Base-by-base conservation (phyloP, 2,113 vertebrate genomes). In the Cyprinodon brontotheroides region DNA sequence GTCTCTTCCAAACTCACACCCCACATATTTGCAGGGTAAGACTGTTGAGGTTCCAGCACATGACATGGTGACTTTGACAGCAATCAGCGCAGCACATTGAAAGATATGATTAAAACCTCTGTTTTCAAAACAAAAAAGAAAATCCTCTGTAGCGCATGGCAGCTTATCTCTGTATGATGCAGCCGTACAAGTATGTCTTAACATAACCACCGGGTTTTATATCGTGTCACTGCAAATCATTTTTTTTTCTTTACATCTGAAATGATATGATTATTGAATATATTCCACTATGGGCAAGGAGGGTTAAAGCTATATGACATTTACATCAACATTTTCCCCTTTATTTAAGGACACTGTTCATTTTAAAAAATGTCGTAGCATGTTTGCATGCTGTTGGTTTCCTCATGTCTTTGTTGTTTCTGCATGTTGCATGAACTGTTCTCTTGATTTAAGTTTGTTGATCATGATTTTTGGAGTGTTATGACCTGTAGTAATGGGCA, bases 51-150 rank as follows among this genome's bases (percentile, higher is more conserved):
- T 84, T 75, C 57, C 68, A 60, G 75, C 77, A 72, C 41, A 47
- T 81, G 66, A 75, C 73, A 61, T 72, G 59, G 65, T 67, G 75
- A 83, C 77, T 79, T 85, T 88, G 75, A 85, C 79, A 75, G 62
- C 70, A 77, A 43, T 72, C 74, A 70, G 72, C 22, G 17, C 61
- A 66, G 66, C 38, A 38, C 68, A 79, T 85, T 84, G 77, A 72
- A 13, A 83, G 78, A 78, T 84, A 77, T 77, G 68, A 61, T 72
- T 72, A 62, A 82, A 82, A 80, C 78, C 64, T 82, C 78, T 85
- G 83, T 90, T 67, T 89, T 85, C 86, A 86, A 75, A 91, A 84
- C 78, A 85, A 75, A 79, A 80, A 37, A 62, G 65, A 82, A 81
- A 86, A 88, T 86, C 77, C 75, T 70, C 74, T 77, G 74, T 63